Evolutionary conservation across 2,113 vertebrate species (phyloP).

Genomic region (Nipponia nippon): DNA sequence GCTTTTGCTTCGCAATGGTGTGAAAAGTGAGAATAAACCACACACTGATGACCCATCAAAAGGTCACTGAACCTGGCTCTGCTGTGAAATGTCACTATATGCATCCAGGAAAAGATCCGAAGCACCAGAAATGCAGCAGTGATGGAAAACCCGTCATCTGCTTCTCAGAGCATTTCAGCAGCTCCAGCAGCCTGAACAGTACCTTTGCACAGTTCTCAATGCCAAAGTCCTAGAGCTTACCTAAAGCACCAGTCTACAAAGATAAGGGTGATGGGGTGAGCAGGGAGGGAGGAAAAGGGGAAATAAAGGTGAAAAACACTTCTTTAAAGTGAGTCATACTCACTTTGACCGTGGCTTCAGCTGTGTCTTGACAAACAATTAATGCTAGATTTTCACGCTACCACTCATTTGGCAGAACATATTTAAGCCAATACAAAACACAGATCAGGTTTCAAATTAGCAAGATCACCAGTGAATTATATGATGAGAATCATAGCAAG

Average conservation of each 20-base stretch:
- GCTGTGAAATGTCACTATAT: not conserved
- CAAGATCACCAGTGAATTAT: slow-evolving; percentile 44
- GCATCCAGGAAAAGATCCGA: not conserved
- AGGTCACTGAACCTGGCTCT: not conserved
- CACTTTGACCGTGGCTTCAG: not conserved
- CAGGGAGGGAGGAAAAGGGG: not conserved
- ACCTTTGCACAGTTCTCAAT: not conserved
- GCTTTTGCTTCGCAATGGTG: not conserved
- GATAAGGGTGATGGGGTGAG: not conserved
- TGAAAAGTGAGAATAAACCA: not conserved
- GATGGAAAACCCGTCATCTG: not conserved
- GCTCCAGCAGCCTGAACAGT: not conserved
- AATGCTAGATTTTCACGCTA: slow-evolving; percentile 42
- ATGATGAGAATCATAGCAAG: not conserved
- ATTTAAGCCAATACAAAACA: slow-evolving; percentile 44
- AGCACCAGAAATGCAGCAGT: not conserved
- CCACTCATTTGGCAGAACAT: slow-evolving; percentile 24
- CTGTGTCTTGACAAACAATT: slow-evolving; percentile 28
- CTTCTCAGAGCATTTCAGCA: not conserved
- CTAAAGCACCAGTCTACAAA: not conserved
- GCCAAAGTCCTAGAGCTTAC: not conserved
- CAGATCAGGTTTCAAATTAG: slow-evolving; percentile 36
- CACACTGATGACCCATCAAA: not conserved
- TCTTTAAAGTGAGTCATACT: not conserved
- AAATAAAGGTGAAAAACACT: not conserved